Evolutionary conservation across 1,140 invertebrate species (phyloP).

Genomic region (Temnothorax curvispinosus): DNA sequence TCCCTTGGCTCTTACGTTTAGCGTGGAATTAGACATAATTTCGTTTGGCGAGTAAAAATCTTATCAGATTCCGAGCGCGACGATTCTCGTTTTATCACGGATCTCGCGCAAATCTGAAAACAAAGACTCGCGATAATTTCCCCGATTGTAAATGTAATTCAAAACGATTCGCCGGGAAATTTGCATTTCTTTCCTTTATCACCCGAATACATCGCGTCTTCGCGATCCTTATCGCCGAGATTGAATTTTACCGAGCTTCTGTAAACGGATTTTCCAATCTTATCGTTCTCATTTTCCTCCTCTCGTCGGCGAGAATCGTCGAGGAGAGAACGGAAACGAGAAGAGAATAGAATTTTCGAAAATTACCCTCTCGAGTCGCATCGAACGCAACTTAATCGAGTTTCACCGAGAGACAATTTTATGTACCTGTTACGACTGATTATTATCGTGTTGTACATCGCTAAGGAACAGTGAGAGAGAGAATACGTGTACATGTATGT

Average conservation of each 20-base stretch:
- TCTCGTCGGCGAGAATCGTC: not conserved
- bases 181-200: conserved; percentile 7
- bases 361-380: conserved; percentile 17
- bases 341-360: not conserved
- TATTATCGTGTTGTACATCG: conserved; percentile 53
- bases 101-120: not conserved
- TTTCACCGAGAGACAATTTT: conserved; percentile 61
- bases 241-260: not conserved
- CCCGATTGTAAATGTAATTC: not conserved
- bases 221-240: not conserved
- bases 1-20: not conserved
- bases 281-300: not conserved
- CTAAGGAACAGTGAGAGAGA: conserved; percentile 39
- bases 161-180: not conserved
- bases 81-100: not conserved
- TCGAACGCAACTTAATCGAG: conserved; percentile 46
- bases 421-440: conserved; percentile 71
- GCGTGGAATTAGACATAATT: not conserved
- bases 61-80: not conserved
- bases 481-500: conserved; percentile 57
- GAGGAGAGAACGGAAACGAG: not conserved
- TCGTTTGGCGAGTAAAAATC: not conserved
- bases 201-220: not conserved
- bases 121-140: not conserved
- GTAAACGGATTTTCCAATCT: not conserved